A percentile compares a stretch with the other conserved stretches of the same genome.
Conservation (phyloP, 2,888 invertebrate species). For the Labia minor region DNA sequence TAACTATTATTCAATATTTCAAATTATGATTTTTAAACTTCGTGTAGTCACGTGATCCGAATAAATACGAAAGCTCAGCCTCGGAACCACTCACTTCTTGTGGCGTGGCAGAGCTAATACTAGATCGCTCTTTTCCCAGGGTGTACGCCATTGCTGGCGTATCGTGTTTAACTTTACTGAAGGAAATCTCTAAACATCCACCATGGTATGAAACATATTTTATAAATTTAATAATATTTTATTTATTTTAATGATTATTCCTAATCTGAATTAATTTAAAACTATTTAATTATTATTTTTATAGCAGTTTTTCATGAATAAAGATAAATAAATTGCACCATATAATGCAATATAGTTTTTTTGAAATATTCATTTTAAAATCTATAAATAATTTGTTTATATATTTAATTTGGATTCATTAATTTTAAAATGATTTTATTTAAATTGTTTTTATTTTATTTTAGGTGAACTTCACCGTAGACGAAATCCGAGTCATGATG, state of each 20-base stretch:
- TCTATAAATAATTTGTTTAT: background rate
- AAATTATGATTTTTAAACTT: no score
- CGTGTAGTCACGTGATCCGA: background rate
- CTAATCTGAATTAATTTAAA: no score
- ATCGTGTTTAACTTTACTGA: slow-evolving; percentile 56
- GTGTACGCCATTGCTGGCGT: slow-evolving; percentile 83
- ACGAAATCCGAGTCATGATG: slow-evolving; percentile 99
- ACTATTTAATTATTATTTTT: no score
- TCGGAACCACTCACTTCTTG: background rate
- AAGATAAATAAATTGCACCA: slow-evolving; percentile 20
- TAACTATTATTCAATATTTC: no score
- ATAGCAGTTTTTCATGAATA: no score
- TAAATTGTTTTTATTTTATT: slow-evolving; percentile 24
- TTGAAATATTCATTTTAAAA: background rate
- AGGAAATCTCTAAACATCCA: slow-evolving; percentile 73
- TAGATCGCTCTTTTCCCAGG: slow-evolving; percentile 58
- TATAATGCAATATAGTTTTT: slow-evolving; percentile 13
- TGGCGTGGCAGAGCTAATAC: slow-evolving; percentile 21
- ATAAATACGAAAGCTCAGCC: background rate
- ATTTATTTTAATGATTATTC: background rate
- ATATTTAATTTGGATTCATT: background rate
- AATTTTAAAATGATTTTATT: background rate
- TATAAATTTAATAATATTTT: background rate
- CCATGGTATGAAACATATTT: slow-evolving; percentile 49
- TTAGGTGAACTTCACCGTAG: slow-evolving; percentile 99